phyloP scores from a whole-genome alignment of 2,797 vertebrate genomes.

The Enoplosus armatus region DNA sequence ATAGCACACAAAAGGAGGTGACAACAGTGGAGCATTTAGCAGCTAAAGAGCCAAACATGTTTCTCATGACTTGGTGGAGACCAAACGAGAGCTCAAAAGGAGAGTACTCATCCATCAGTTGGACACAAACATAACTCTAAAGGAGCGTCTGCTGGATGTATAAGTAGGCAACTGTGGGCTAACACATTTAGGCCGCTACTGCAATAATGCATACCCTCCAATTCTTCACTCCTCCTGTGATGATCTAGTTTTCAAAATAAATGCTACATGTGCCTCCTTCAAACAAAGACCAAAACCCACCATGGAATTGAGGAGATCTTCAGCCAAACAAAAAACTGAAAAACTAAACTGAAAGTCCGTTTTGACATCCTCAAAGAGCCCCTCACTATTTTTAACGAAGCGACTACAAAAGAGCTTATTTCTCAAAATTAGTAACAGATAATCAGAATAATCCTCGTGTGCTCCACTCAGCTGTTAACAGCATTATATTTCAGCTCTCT shows the following conservation, averaged over 20 bases:
- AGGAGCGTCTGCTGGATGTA: too few relatives aligned
- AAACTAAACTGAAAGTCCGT: slow-evolving; percentile 7
- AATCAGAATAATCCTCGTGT: slow-evolving; percentile 52
- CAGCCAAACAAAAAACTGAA: neutral
- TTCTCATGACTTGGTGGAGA: neutral
- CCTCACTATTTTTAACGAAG: slow-evolving; percentile 45
- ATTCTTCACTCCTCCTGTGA: neutral
- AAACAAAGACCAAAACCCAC: neutral
- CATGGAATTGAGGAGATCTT: neutral
- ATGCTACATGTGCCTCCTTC: neutral
- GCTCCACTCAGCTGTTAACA: slow-evolving; percentile 50
- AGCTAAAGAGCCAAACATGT: neutral
- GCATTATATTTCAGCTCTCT: slow-evolving; percentile 44
- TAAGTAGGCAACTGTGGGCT: too few relatives aligned
- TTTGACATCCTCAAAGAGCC: slow-evolving; percentile 24
- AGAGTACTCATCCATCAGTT: too few relatives aligned
- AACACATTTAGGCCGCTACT: too few relatives aligned
- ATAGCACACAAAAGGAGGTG: neutral
- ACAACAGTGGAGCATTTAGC: neutral
- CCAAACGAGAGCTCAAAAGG: too few relatives aligned
- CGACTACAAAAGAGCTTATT: slow-evolving; percentile 50
- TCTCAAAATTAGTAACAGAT: slow-evolving; percentile 42
- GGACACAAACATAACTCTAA: too few relatives aligned
- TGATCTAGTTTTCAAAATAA: neutral
- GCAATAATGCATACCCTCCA: neutral